Evolutionary conservation across 2,888 invertebrate species (phyloP).

Genomic region (Nephrotoma guestfalica): DNA sequence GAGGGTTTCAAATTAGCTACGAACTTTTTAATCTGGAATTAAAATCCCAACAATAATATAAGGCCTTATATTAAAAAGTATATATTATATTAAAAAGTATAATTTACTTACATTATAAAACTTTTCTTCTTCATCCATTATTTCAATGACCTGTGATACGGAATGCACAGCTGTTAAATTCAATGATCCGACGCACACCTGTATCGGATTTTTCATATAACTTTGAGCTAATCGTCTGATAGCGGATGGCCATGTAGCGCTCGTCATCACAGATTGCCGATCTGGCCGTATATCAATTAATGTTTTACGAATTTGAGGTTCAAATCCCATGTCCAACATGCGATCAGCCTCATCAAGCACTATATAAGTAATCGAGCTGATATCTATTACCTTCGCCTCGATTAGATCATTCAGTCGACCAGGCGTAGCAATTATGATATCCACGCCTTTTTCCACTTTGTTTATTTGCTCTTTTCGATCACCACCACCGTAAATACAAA

Average conservation of each 20-base stretch:
- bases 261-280: slow-evolving; percentile 92
- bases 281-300: slow-evolving; percentile 71
- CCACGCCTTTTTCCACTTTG: slow-evolving; percentile 61
- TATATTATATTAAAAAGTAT: neutral
- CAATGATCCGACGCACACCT: slow-evolving; percentile 75
- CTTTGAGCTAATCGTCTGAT: slow-evolving; percentile 72
- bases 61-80: no score
- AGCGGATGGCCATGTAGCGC: slow-evolving; percentile 88
- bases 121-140: slow-evolving; percentile 58
- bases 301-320: slow-evolving; percentile 74
- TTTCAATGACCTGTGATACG: slow-evolving; percentile 64
- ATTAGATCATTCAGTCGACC: slow-evolving; percentile 87
- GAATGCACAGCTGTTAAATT: slow-evolving; percentile 84
- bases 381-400: slow-evolving; percentile 50
- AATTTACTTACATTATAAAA: slow-evolving; percentile 37
- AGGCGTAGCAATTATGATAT: slow-evolving; percentile 91
- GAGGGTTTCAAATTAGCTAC: slow-evolving; percentile 48
- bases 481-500: slow-evolving; percentile 88
- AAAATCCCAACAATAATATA: neutral
- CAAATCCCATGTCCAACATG: slow-evolving; percentile 80
- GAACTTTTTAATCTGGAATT: slow-evolving; percentile 48
- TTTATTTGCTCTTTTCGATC: slow-evolving; percentile 65
- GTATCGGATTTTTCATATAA: slow-evolving; percentile 81
- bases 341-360: slow-evolving; percentile 87
- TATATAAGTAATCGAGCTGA: slow-evolving; percentile 69